Evolutionary conservation across 2,113 vertebrate species (phyloP), one percentile per base, ranked within the genome.

Genomic region (Prietella phreatophila): DNA sequence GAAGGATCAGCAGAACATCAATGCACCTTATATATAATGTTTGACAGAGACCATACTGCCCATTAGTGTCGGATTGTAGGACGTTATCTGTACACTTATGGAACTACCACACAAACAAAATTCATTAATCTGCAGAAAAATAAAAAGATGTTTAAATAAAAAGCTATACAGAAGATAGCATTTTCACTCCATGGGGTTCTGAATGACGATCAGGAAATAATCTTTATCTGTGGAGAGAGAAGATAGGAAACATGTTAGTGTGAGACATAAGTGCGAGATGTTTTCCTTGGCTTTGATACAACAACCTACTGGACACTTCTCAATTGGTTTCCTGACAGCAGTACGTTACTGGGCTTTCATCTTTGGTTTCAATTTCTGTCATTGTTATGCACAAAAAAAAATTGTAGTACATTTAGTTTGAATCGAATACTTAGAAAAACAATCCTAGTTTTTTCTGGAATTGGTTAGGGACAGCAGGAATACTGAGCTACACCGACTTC

Each of bases 161-260:
- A 5, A 85, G 10, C 33, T 84, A 83, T 27, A 87, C 30, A 80
- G 50, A 86, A 67, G 55, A 69, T 0, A 63, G 79, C 3, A 75
- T 75, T 19, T 4, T 92, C 93, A 99, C 91, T 97, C 97, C 1
- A 96, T 96, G 4, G 97, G 97, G 89, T 97, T 98, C 96, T 99
- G 98, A 91, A 99, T 96, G 93, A 99, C 97, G 80, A 99, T 98
- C 94, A 99, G 91, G 95, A 99, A 97, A 91, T 98, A 99, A 93
- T 99, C 98, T 94, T 99, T 99, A 94, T 99, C 98, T 99, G 96
- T 86, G 81, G 88, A 86, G 67, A 82, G 15, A 89, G 91, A 84
- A 73, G 27, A n/a, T 83, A 76, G 39, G 65, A 20, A 82, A 27
- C 33, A 78, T 27, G n/a, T 82, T 60, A 60, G 0, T 25, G 5